Base-by-base conservation (phyloP, 1,140 invertebrate genomes). In the Papilio polytes region DNA sequence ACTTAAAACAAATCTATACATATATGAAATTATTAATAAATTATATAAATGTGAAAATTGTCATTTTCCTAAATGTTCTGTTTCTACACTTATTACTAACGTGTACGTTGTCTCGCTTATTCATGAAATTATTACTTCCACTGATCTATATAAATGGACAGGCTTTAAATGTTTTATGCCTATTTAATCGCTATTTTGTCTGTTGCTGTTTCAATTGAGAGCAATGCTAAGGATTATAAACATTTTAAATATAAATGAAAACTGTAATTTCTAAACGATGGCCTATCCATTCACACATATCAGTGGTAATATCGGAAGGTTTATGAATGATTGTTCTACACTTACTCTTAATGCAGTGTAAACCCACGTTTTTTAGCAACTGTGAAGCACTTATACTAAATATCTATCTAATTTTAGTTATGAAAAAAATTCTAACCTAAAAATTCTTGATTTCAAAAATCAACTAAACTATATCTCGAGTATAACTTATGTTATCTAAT, bases 391-490 rank as follows among this genome's bases (percentile, higher is more conserved):
- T 76, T 76, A 76, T 51, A 48, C 44, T 26, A 76, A 76, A 44
- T 15, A 1, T 76, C 20, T 48, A 76, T 31, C 44, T 76, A 70
- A 70, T 31, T 31, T 70, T 18, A 70, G 8, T 22, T 22, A 78
- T 59, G 56, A 59, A 59, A 78, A 76, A 53, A 78, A 77, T 56
- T 26, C 53, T 78, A 78, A 26, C 76, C 76, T 78, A 78, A 36
- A 31, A 59, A 56, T 18, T 18, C 31, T 78, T 18, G 76, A 78
- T 78, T 78, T 53, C n/a, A n/a, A 78, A 22, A 78, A 78, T 44
- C 76, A 53, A 78, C 53, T 77, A 77, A 77, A 77, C 73, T 76
- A 76, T 15, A 48, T 76, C 18, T 20, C 73, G 73, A 48, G 41
- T 74, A 74, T 9, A 46, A 44, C 44, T 74, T 44, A 46, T 74